A percentile compares a stretch with the other conserved stretches of the same genome.
phyloP scores from a whole-genome alignment of 1,140 invertebrate species.

The Drosophila bocqueti region DNA sequence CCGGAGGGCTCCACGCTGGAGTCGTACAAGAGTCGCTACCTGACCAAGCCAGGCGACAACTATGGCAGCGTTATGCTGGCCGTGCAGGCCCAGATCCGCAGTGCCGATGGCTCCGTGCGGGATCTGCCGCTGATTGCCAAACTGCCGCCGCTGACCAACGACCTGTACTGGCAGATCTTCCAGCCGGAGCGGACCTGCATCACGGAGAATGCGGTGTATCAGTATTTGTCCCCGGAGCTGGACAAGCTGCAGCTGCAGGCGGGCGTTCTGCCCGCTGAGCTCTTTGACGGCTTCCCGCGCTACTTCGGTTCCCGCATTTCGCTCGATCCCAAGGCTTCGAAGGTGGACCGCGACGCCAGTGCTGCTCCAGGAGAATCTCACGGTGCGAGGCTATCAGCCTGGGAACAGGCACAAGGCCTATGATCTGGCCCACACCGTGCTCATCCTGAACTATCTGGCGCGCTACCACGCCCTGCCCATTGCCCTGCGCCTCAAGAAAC shows the following conservation, averaged over 20 bases:
- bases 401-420: slow-evolving; percentile 86
- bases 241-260: slow-evolving; percentile 86
- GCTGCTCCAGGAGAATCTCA: slow-evolving; percentile 87
- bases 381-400: slow-evolving; percentile 85
- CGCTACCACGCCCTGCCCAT: slow-evolving; percentile 87
- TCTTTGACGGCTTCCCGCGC: slow-evolving; percentile 85
- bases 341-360: slow-evolving; percentile 87
- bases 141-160: slow-evolving; percentile 87
- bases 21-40: slow-evolving; percentile 60
- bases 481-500: slow-evolving; percentile 86
- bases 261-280: slow-evolving; percentile 77
- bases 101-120: slow-evolving; percentile 62
- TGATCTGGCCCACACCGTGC: slow-evolving; percentile 85
- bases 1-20: slow-evolving; percentile 52
- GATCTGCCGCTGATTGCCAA: slow-evolving; percentile 86
- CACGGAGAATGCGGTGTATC: slow-evolving; percentile 87
- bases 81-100: slow-evolving; percentile 73
- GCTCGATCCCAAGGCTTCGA: slow-evolving; percentile 73
- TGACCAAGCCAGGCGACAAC: slow-evolving; percentile 87
- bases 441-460: slow-evolving; percentile 86
- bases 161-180: slow-evolving; percentile 86
- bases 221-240: slow-evolving; percentile 85
- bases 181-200: slow-evolving; percentile 87
- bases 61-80: slow-evolving; percentile 87
- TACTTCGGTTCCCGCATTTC: slow-evolving; percentile 87